These are phyloP conservation scores for Helicoverpa zea DNA, from an alignment of 1,140 invertebrate species.

Conservation along the genomic window DNA sequence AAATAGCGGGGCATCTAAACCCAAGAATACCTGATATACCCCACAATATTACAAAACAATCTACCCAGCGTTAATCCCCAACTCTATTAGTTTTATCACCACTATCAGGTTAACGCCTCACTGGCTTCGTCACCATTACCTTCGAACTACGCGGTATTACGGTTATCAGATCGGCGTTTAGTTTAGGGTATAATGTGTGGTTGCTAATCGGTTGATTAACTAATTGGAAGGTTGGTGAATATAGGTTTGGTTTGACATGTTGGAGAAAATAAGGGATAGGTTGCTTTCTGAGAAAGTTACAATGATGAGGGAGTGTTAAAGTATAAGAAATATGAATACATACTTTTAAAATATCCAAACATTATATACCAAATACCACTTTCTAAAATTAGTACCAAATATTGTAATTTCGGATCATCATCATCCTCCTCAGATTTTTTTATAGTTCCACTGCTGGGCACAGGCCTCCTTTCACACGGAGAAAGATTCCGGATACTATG, in stretches of 20 bases:
- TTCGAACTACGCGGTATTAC: neutral
- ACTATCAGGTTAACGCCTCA: constrained; percentile 32
- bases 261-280: too few relatives aligned
- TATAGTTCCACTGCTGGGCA: too few relatives aligned
- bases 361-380: too few relatives aligned
- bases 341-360: too few relatives aligned
- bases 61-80: constrained; percentile 27
- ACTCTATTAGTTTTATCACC: constrained; percentile 43
- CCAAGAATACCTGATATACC: neutral
- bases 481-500: too few relatives aligned
- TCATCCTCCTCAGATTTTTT: too few relatives aligned
- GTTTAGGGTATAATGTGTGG: neutral
- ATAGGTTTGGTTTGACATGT: neutral
- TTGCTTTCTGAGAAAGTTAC: too few relatives aligned
- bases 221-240: constrained; percentile 12
- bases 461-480: too few relatives aligned
- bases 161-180: neutral
- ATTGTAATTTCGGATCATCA: too few relatives aligned
- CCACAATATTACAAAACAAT: constrained; percentile 34
- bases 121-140: constrained; percentile 32
- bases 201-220: constrained; percentile 19
- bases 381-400: too few relatives aligned
- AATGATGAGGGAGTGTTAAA: too few relatives aligned
- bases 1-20: neutral
- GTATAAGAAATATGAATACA: too few relatives aligned